Evolutionary conservation across 2,888 invertebrate species (phyloP).

Genomic region (Megalurothrips usitatus): DNA sequence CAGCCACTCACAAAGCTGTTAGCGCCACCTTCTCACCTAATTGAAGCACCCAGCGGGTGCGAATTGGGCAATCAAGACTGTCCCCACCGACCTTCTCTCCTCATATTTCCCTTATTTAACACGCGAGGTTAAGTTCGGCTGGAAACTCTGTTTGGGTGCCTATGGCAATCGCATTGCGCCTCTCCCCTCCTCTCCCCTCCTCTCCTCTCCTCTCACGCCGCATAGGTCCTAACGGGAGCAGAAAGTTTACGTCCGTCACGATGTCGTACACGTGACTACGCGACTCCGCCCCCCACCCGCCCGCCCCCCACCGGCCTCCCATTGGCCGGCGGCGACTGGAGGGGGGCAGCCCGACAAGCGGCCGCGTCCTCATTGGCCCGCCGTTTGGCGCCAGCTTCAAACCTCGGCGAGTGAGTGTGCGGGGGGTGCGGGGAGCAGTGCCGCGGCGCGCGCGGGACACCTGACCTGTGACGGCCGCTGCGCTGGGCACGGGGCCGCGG

Average conservation of each 20-base stretch:
- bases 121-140: background rate
- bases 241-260: background rate
- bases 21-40: background rate
- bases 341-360: background rate
- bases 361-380: background rate
- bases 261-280: conserved; percentile 1
- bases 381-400: background rate
- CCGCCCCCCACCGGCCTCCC: background rate
- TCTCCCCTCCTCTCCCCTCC: too few relatives aligned
- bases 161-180: background rate
- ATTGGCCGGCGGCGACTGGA: background rate
- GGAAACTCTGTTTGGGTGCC: background rate
- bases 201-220: background rate
- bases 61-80: background rate
- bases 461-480: too few relatives aligned
- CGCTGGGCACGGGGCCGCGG: too few relatives aligned
- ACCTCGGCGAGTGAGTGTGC: background rate
- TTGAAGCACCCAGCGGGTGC: background rate
- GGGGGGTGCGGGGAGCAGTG: too few relatives aligned
- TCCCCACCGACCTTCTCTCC: background rate
- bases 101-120: background rate
- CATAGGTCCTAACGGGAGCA: background rate
- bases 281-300: background rate
- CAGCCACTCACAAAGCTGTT: too few relatives aligned
- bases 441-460: too few relatives aligned